Evolutionary conservation across 2,113 vertebrate species (phyloP), one percentile per base, ranked within the genome.

Genomic region (Climacteris rufus): DNA sequence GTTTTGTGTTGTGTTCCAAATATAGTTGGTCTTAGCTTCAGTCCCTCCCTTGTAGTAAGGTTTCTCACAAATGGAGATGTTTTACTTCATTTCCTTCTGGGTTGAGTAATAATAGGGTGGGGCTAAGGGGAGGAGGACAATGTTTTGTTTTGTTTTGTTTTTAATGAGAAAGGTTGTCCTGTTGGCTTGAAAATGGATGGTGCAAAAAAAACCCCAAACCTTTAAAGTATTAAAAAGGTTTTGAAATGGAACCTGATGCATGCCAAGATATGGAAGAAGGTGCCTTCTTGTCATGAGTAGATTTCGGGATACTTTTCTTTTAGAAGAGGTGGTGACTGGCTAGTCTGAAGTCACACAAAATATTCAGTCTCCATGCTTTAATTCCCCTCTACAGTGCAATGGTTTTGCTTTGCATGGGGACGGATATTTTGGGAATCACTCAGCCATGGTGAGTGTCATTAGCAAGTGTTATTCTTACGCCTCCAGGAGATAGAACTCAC

Each of bases 1-100:
- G 97, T 97, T 96, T 92, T 94, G 64, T 3, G 2, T 88, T 87
- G 42, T 96, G 59, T 94, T 95, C 57, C 66, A 90, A 79, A 76
- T 89, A 16, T 27, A 89, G 87, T 59, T 80, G 87, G 68, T 90
- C 54, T 88, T 56, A 13, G 52, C 56, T 49, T 90, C 56, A 68
- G 13, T 64, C 60, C 22, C 28, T 93, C 40, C 76, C 35, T 74
- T 0, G 2, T 82, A 49, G 13, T 37, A 56, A 90, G 56, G 18
- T 53, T 14, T 94, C n/a, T 85, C 47, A 52, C 50, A 52, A 69
- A 39, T 13, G 19, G 82, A 88, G 71, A 31, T 83, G 15, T 50
- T 96, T 64, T 63, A 87, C 45, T 72, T 56, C 25, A 7, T 87
- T 94, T 95, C 75, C 66, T 92, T 81, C 39, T 83, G 79, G 24